phyloP scores from a whole-genome alignment of 2,888 invertebrate genomes.

The Leucophenga montana region DNA sequence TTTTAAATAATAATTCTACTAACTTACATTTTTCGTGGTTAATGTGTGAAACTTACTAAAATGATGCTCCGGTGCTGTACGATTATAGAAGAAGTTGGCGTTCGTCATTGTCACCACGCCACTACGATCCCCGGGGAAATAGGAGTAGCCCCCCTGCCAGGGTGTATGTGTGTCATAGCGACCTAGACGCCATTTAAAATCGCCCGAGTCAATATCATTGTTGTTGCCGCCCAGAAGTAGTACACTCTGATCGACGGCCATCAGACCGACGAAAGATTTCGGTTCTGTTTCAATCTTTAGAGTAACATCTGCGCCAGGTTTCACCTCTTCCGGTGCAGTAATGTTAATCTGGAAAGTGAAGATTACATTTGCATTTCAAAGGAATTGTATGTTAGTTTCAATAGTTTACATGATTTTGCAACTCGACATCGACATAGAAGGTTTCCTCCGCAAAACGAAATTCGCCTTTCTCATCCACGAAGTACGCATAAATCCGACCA shows the following conservation, averaged over 20 bases:
- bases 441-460: slow-evolving; percentile 88
- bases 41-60: no score
- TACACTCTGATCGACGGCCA: slow-evolving; percentile 91
- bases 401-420: slow-evolving; percentile 69
- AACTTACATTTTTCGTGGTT: not conserved
- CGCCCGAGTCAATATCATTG: slow-evolving; percentile 74
- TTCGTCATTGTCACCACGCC: slow-evolving; percentile 71
- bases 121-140: slow-evolving; percentile 63
- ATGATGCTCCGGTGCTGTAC: slow-evolving; percentile 52
- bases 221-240: slow-evolving; percentile 81
- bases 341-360: slow-evolving; percentile 78
- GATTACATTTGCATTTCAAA: no score
- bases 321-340: slow-evolving; percentile 79
- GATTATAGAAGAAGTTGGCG: slow-evolving; percentile 67
- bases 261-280: slow-evolving; percentile 88
- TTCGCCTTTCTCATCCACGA: slow-evolving; percentile 83
- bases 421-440: slow-evolving; percentile 83
- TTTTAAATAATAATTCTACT: not conserved
- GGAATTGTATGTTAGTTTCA: no score
- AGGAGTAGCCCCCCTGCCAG: slow-evolving; percentile 67
- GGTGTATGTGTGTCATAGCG: slow-evolving; percentile 76
- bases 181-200: slow-evolving; percentile 78
- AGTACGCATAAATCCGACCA: slow-evolving; percentile 86
- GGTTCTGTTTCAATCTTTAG: slow-evolving; percentile 87
- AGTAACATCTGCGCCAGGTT: slow-evolving; percentile 86